A percentile compares a stretch with the other conserved stretches of the same genome.
Conservation (phyloP, 2,888 invertebrate genomes). For the Sinhomidia bicolor region DNA sequence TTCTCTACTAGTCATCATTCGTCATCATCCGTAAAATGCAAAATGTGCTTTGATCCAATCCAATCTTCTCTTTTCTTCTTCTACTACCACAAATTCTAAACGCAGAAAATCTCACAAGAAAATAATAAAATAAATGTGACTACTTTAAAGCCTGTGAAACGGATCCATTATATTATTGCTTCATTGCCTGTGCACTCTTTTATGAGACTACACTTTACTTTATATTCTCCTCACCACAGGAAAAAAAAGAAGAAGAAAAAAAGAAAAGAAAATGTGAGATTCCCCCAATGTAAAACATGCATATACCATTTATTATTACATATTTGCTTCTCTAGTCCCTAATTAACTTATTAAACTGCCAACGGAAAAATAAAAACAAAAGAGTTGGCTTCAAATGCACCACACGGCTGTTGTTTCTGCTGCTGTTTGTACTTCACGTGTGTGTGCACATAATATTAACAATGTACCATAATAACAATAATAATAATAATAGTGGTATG, state of each 20-base stretch:
- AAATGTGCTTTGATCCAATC: conserved; percentile 18
- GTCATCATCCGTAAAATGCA: conserved; percentile 21
- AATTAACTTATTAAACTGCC: conserved; percentile 73
- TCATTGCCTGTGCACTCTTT: not conserved
- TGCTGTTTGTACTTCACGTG: not conserved
- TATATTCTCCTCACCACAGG: not conserved
- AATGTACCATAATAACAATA: conserved; percentile 6
- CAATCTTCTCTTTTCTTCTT: not conserved
- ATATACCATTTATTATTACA: conserved; percentile 1
- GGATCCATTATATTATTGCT: not conserved
- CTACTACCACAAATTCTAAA: not conserved
- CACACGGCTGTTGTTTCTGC: not conserved
- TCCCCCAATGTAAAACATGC: not conserved
- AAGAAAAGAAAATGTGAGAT: not conserved
- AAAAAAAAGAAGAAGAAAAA: not conserved
- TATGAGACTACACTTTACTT: not conserved
- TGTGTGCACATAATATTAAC: not conserved
- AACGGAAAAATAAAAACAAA: conserved; percentile 46
- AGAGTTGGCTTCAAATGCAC: too few species aligned
- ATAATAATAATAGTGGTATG: conserved; percentile 10
- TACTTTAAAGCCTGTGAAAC: not conserved
- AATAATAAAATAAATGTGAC: not conserved
- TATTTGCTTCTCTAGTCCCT: conserved; percentile 27
- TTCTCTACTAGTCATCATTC: not conserved
- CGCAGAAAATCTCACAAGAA: conserved; percentile 16